Evolutionary conservation across 2,888 invertebrate genomes (phyloP).

Genomic region (Lymantria dispar): DNA sequence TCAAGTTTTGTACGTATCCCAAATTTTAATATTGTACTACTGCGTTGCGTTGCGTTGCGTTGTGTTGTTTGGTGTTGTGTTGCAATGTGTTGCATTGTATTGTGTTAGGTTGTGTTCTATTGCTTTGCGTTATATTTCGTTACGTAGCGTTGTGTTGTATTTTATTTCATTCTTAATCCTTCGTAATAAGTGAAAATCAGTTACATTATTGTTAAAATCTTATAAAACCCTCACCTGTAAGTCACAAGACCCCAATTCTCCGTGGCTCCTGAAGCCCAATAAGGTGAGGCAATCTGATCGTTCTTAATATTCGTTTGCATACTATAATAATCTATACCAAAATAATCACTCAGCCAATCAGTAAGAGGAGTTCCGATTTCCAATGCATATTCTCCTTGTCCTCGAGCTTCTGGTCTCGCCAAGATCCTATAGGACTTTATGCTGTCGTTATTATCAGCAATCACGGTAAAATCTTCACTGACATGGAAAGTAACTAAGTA

Average conservation of each 20-base stretch:
- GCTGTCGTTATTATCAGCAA: slow-evolving; percentile 57
- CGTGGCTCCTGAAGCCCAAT: slow-evolving; percentile 76
- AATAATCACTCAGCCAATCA: slow-evolving; percentile 62
- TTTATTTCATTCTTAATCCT: no score
- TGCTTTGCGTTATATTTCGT: no score
- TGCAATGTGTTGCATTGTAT: no score
- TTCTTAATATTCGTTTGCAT: slow-evolving; percentile 68
- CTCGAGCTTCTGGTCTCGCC: slow-evolving; percentile 60
- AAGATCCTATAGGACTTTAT: slow-evolving; percentile 61
- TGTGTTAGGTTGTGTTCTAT: no score
- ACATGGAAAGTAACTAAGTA: slow-evolving; percentile 90
- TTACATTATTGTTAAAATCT: not conserved
- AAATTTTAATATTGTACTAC: no score
- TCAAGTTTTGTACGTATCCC: no score
- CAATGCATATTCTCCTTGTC: slow-evolving; percentile 69
- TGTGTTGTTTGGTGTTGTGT: no score
- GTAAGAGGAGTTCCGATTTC: slow-evolving; percentile 68
- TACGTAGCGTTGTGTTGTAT: no score
- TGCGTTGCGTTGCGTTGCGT: no score
- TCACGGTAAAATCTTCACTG: slow-evolving; percentile 64
- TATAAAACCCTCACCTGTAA: slow-evolving; percentile 53
- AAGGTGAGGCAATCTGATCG: slow-evolving; percentile 72
- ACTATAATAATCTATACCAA: slow-evolving; percentile 60
- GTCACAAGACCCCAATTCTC: slow-evolving; percentile 77
- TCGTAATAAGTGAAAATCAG: no score